phyloP scores from a whole-genome alignment of 2,113 vertebrate genomes.

The Drymodes brunneopygia region DNA sequence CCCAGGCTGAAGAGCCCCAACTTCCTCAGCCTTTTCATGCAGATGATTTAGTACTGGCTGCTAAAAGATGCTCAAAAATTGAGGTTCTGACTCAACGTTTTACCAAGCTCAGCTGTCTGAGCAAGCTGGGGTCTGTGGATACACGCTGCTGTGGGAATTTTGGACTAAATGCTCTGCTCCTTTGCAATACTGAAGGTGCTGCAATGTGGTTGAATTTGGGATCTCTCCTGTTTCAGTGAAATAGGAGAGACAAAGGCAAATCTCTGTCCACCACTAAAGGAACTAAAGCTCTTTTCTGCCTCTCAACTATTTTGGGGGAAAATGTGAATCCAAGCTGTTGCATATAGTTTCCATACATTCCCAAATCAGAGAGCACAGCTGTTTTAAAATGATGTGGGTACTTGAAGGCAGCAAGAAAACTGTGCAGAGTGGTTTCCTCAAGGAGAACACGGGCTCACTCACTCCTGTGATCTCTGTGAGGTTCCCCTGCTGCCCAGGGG shows the following conservation, averaged over 20 bases:
- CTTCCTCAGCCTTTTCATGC: background rate
- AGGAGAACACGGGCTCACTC: background rate
- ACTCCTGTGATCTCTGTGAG: background rate
- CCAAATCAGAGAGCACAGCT: background rate
- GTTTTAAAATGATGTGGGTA: background rate
- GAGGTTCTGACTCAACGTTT: background rate
- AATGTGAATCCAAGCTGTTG: background rate
- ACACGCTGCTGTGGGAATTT: accelerated
- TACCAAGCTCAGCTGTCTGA: background rate
- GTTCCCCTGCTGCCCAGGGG: background rate
- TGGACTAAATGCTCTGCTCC: background rate
- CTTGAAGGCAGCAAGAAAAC: background rate
- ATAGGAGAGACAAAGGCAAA: background rate
- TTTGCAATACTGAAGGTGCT: background rate
- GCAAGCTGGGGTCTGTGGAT: background rate
- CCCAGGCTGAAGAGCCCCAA: background rate
- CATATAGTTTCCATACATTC: background rate
- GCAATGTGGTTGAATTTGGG: background rate
- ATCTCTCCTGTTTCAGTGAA: background rate
- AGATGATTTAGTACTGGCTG: background rate
- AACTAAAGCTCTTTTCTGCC: background rate
- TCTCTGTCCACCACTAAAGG: background rate
- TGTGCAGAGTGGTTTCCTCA: background rate
- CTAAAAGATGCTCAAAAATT: background rate
- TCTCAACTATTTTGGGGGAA: background rate